These are phyloP conservation scores for Protula sp. DNA, from an alignment of 2,888 invertebrate genomes.

Conservation along the genomic window DNA sequence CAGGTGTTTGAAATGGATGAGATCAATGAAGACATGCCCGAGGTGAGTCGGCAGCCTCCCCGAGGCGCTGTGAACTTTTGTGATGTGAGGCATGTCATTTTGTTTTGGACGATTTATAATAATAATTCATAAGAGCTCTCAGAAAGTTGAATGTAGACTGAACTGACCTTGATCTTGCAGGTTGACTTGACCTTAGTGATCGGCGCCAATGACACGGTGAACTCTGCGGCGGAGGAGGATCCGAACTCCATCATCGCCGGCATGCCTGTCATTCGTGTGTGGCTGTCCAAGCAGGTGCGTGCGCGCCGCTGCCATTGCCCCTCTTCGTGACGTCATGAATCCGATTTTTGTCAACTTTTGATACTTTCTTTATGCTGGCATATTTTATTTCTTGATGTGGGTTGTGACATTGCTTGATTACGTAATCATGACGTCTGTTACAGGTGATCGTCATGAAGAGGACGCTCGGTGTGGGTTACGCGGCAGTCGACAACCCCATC, in stretches of 20 bases:
- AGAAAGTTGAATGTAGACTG: background rate
- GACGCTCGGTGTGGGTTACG: constrained; percentile 80
- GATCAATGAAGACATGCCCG: constrained; percentile 77
- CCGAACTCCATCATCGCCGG: constrained; percentile 87
- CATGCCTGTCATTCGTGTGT: constrained; percentile 85
- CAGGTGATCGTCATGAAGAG: constrained; percentile 86
- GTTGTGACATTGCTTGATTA: no score
- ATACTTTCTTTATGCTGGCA: no score
- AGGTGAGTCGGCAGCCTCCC: no score
- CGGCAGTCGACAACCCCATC: constrained; percentile 86
- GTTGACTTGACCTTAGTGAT: constrained; percentile 79
- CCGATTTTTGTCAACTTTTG: no score
- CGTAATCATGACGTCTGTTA: no score
- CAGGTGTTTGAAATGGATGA: constrained; percentile 87
- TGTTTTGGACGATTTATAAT: no score
- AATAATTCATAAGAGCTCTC: no score
- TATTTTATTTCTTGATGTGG: no score
- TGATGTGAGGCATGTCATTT: no score
- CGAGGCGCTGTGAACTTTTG: background rate
- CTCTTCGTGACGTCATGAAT: background rate
- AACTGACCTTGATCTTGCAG: no score
- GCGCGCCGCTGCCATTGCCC: background rate
- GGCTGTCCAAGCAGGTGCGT: constrained; percentile 75
- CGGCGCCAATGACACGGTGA: constrained; percentile 86
- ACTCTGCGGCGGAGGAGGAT: constrained; percentile 84